Conservation (phyloP, 1,140 invertebrate species). For the Drosophila funebris region DNA sequence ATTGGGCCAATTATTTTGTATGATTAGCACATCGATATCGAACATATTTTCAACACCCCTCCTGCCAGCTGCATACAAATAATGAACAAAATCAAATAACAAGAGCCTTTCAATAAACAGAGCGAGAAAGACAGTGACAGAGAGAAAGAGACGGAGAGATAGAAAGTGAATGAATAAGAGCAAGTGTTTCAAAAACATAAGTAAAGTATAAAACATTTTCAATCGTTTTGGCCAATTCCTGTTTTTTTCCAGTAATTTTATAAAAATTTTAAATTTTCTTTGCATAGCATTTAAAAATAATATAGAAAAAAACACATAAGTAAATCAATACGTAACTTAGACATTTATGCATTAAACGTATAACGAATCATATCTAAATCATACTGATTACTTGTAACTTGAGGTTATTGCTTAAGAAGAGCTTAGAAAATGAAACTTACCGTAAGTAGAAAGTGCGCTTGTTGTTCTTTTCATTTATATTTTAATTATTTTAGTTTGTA, state of each 20-base stretch:
- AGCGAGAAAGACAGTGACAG: slow-evolving; percentile 46
- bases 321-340: slow-evolving; percentile 64
- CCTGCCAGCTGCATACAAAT: slow-evolving; percentile 65
- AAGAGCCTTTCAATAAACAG: slow-evolving; percentile 23
- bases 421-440: slow-evolving; percentile 78
- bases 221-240: slow-evolving; percentile 82
- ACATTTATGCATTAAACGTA: slow-evolving; percentile 31
- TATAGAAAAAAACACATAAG: slow-evolving; percentile 59
- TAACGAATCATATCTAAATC: slow-evolving; percentile 27
- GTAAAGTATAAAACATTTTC: slow-evolving; percentile 64
- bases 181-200: slow-evolving; percentile 54
- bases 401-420: slow-evolving; percentile 58
- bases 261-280: slow-evolving; percentile 69
- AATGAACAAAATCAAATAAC: slow-evolving; percentile 16
- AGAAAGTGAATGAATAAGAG: slow-evolving; percentile 26
- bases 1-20: slow-evolving; percentile 29
- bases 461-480: slow-evolving; percentile 44
- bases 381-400: slow-evolving; percentile 23
- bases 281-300: slow-evolving; percentile 27
- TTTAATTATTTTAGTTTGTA: slow-evolving; percentile 10
- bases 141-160: slow-evolving; percentile 31
- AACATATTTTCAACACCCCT: slow-evolving; percentile 82
- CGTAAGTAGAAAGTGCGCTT: slow-evolving; percentile 72
- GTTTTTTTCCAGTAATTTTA: slow-evolving; percentile 68
- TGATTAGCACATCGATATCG: slow-evolving; percentile 50